A percentile compares a stretch with the other conserved stretches of the same genome.
phyloP scores from a whole-genome alignment of 2,797 vertebrate genomes.

The Brotula barbata region DNA sequence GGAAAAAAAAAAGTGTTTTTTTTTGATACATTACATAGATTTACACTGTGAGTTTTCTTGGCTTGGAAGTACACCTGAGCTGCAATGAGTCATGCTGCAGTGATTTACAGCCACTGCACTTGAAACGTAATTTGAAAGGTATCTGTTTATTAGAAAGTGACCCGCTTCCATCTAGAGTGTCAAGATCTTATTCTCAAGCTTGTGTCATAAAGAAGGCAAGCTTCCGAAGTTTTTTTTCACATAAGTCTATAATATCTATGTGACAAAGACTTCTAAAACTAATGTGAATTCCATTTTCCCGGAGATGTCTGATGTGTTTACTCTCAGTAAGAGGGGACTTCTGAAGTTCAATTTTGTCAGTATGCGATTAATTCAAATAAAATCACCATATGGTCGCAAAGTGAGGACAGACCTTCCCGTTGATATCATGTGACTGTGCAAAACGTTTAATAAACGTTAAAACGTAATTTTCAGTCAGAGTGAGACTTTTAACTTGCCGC shows the following conservation, averaged over 20 bases:
- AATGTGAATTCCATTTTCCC: neutral
- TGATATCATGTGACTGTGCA: too few relatives aligned
- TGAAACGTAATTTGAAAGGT: slow-evolving; percentile 11
- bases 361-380: neutral
- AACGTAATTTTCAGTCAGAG: neutral
- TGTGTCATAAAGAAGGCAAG: neutral
- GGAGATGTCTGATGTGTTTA: neutral
- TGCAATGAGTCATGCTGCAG: neutral
- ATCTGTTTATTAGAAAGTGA: slow-evolving; percentile 20
- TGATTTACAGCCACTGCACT: slow-evolving; percentile 31
- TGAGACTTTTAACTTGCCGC: neutral
- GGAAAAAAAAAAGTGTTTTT: neutral
- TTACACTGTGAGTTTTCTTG: neutral
- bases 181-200: neutral
- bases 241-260: neutral
- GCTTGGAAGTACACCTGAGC: neutral
- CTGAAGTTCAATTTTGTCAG: neutral
- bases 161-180: slow-evolving; percentile 1
- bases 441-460: neutral
- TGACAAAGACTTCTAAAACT: slow-evolving; percentile 5
- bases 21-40: neutral
- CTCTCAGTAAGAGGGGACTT: neutral
- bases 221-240: slow-evolving; percentile 2
- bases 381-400: neutral
- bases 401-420: neutral